phyloP scores from a whole-genome alignment of 2,888 invertebrate species.

The Trichogramma dendrolimi region DNA sequence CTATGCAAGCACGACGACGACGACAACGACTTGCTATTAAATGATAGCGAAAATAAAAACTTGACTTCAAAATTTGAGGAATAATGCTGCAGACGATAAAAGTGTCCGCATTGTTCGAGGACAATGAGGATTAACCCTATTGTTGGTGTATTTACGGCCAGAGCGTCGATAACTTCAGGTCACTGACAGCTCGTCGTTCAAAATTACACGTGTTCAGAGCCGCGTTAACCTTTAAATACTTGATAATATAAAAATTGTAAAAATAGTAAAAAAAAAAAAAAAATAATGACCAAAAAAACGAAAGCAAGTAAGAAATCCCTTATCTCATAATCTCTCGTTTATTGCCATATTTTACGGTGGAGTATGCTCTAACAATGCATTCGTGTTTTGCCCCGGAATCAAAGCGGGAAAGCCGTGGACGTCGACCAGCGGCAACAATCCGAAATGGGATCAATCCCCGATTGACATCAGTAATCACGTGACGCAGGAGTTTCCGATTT shows the following conservation, averaged over 20 bases:
- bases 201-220: slow-evolving; percentile 4
- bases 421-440: slow-evolving; percentile 23
- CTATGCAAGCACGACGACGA: no score
- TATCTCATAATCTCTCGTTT: not conserved
- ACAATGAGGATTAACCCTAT: slow-evolving; percentile 13
- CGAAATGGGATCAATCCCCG: slow-evolving; percentile 45
- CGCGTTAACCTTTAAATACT: slow-evolving; percentile 4
- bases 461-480: slow-evolving; percentile 36
- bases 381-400: not conserved
- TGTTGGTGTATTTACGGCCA: not conserved
- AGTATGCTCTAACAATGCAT: not conserved
- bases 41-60: not conserved
- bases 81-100: not conserved
- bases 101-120: not conserved
- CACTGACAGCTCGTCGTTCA: not conserved
- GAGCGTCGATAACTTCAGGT: not conserved
- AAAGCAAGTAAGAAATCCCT: slow-evolving; percentile 1
- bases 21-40: not conserved
- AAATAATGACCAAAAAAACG: slow-evolving; percentile 4
- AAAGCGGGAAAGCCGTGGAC: slow-evolving; percentile 9
- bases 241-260: not conserved
- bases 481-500: slow-evolving; percentile 32
- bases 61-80: slow-evolving; percentile 12
- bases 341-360: not conserved
- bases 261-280: not conserved